Evolutionary conservation across 2,113 vertebrate species (phyloP).

Genomic region (Mionectes macconnelli): DNA sequence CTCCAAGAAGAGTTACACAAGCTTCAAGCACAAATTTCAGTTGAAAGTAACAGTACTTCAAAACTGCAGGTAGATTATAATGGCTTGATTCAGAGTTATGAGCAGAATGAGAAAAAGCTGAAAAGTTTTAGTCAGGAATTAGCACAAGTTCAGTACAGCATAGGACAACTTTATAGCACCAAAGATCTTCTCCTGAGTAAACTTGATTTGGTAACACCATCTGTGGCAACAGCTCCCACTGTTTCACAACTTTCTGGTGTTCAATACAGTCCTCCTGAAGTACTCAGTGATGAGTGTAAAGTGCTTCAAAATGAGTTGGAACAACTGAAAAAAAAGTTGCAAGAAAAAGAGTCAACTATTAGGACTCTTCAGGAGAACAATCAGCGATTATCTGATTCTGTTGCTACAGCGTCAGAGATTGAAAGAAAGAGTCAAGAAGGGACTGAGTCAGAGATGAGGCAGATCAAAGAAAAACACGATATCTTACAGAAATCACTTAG

Average conservation of each 20-base stretch:
- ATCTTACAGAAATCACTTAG: conserved; percentile 85
- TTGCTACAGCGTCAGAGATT: conserved; percentile 78
- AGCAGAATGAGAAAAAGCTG: conserved; percentile 89
- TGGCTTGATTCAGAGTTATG: conserved; percentile 91
- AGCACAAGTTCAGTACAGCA: conserved; percentile 89
- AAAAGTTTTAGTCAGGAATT: conserved; percentile 87
- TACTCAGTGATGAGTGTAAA: conserved; percentile 42
- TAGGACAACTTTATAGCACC: conserved; percentile 88
- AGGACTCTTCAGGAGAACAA: conserved; percentile 93
- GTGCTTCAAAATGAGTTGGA: conserved; percentile 73
- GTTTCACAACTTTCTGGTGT: background rate
- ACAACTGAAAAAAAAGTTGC: conserved; percentile 72
- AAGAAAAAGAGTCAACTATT: conserved; percentile 83
- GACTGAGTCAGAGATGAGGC: conserved; percentile 77
- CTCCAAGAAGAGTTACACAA: conserved; percentile 91
- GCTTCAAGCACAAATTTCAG: conserved; percentile 86
- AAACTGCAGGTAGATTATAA: conserved; percentile 89
- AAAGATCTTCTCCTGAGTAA: conserved; percentile 89
- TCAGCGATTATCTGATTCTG: conserved; percentile 83
- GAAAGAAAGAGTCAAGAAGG: conserved; percentile 79
- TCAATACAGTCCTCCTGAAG: background rate
- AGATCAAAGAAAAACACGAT: conserved; percentile 81
- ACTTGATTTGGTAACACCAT: conserved; percentile 80
- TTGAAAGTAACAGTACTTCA: conserved; percentile 87
- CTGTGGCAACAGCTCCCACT: background rate